Evolutionary conservation across 2,797 vertebrate species (phyloP), one percentile per base, ranked within the genome.

Genomic region (Knipowitschia caucasica): DNA sequence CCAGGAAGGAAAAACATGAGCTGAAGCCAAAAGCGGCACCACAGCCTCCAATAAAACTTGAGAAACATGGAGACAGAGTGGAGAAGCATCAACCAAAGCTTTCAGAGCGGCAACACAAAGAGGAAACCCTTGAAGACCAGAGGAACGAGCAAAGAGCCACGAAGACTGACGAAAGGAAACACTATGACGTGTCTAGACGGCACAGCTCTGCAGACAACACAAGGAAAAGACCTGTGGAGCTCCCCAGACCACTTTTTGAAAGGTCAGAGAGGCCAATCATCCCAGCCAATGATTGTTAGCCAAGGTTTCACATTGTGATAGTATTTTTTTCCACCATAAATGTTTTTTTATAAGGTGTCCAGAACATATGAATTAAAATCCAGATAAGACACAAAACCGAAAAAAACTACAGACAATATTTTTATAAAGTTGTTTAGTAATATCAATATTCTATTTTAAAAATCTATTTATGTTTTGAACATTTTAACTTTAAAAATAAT

Each of bases 221-320:
- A 9, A 78, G 55, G 46, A 73, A 40, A 43, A 79, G 47, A 35
- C 60, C 64, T 0, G 26, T 53, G 3, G 69, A 78, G 1, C n/a
- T 21, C 40, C 64, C 69, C 54, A 85, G 51, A 43, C 59, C 75
- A 0, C 2, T 73, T 3, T 86, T 89, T 73, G 83, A 88, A 72
- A 86, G 86, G 87, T 89, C 79, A 86, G 87, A 49, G 14, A 35
- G 49, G 39, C n/a, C n/a, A n/a, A n/a, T n/a, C n/a, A n/a, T n/a
- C n/a, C n/a, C n/a, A n/a, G n/a, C n/a, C n/a, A n/a, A n/a, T n/a
- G n/a, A n/a, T n/a, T n/a, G n/a, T n/a, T n/a, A n/a, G n/a, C n/a
- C n/a, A n/a, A n/a, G n/a, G n/a, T n/a, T n/a, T n/a, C n/a, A n/a
- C n/a, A n/a, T n/a, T n/a, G n/a, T n/a, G n/a, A n/a, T n/a, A n/a